Percentiles rank a stretch among this genome's conserved stretches.
Evolutionary conservation across 2,113 vertebrate genomes (phyloP).

Genomic region (Stegostoma tigrinum): DNA sequence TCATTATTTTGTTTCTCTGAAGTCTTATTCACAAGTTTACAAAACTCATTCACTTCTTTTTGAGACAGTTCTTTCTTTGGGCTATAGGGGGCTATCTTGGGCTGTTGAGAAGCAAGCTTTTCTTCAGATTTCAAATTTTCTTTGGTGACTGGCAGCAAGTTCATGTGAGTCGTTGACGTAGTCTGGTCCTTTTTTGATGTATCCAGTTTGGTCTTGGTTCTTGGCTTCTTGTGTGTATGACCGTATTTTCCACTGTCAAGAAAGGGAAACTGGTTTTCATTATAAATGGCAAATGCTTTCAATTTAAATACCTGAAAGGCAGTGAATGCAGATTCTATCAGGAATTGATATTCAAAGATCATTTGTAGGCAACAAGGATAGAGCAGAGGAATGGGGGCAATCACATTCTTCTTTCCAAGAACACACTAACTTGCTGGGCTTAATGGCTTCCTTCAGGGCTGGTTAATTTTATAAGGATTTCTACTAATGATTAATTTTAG

Average conservation of each 20-base stretch:
- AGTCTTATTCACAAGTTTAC: constrained; percentile 46
- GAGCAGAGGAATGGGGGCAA: background rate
- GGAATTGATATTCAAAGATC: background rate
- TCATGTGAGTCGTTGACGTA: constrained; percentile 84
- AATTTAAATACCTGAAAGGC: background rate
- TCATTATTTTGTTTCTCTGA: constrained; percentile 60
- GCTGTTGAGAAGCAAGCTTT: constrained; percentile 55
- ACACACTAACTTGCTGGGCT: background rate
- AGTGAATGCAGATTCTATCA: background rate
- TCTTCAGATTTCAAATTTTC: constrained; percentile 60
- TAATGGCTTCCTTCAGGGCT: background rate
- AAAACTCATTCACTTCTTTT: constrained; percentile 39
- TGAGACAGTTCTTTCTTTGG: constrained; percentile 56
- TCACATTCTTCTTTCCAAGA: background rate
- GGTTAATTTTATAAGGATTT: background rate
- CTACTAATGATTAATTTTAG: background rate
- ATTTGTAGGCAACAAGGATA: background rate
- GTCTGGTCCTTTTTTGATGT: constrained; percentile 86
- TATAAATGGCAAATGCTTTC: background rate
- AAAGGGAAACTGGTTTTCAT: constrained; percentile 33
- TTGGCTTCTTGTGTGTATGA: constrained; percentile 59
- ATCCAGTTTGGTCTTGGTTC: constrained; percentile 67
- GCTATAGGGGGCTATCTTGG: constrained; percentile 54
- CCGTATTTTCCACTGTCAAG: constrained; percentile 59
- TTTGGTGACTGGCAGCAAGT: constrained; percentile 54